These are phyloP conservation scores for Porites australiensis DNA, from an alignment of 64 coral and sea anemone species.

Conservation along the genomic window DNA sequence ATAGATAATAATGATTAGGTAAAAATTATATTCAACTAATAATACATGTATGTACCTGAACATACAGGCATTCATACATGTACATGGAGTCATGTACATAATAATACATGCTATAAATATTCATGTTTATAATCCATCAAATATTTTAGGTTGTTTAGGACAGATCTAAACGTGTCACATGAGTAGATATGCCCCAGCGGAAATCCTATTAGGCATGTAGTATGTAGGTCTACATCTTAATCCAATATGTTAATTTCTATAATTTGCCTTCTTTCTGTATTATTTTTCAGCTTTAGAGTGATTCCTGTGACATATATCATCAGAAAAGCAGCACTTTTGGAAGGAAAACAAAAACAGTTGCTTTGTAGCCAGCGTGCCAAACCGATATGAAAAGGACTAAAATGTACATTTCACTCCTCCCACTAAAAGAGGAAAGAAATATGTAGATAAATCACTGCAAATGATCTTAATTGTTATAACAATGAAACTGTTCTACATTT, in stretches of 20 bases:
- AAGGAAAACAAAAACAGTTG: slow-evolving; percentile 5
- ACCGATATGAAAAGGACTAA: slow-evolving; percentile 39
- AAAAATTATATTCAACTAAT: too few species aligned
- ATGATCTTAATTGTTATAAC: too few species aligned
- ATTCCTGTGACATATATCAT: background rate
- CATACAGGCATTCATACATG: too few species aligned
- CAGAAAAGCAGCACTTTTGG: slow-evolving; percentile 7
- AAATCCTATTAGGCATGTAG: background rate
- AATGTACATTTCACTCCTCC: too few species aligned
- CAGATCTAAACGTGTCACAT: background rate
- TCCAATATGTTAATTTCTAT: background rate
- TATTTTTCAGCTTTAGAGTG: background rate
- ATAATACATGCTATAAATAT: too few species aligned
- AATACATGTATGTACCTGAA: too few species aligned
- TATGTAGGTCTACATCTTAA: background rate
- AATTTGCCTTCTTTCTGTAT: background rate
- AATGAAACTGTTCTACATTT: too few species aligned
- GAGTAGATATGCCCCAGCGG: background rate
- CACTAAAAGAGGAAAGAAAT: background rate
- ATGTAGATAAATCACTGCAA: too few species aligned
- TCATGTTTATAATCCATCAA: too few species aligned
- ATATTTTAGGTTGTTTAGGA: too few species aligned
- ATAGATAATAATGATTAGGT: too few species aligned
- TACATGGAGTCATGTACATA: too few species aligned
- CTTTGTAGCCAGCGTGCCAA: background rate